Percentiles rank a stretch among this genome's conserved stretches.
Evolutionary conservation across 2,797 vertebrate genomes (phyloP).

Genomic region (Synaphobranchus kaupii): DNA sequence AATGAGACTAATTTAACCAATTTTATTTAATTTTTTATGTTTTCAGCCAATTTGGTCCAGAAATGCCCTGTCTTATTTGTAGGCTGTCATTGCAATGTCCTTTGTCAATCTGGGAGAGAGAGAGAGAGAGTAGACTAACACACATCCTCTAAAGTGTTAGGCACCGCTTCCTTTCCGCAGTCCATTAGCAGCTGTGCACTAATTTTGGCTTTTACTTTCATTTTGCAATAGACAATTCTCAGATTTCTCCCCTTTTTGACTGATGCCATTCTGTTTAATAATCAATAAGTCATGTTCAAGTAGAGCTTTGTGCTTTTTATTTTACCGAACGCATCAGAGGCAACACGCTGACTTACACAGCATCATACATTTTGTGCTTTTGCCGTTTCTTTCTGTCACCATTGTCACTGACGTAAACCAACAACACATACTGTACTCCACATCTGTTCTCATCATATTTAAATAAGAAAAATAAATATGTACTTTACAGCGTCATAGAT

Average conservation of each 20-base stretch:
- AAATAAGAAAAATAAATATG: constrained; percentile 73
- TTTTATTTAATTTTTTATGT: not conserved
- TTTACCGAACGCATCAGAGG: constrained; percentile 76
- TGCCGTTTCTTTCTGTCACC: constrained; percentile 59
- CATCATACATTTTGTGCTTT: constrained; percentile 76
- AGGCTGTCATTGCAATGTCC: not conserved
- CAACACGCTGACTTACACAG: constrained; percentile 73
- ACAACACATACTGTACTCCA: constrained; percentile 64
- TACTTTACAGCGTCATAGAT: constrained; percentile 60
- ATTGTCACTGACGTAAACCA: constrained; percentile 61
- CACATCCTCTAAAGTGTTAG: not conserved
- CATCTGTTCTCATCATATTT: constrained; percentile 60
- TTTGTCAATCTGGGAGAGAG: not conserved
- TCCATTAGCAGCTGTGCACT: not conserved
- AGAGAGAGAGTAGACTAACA: not conserved
- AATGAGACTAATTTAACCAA: not conserved
- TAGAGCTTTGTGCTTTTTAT: constrained; percentile 67
- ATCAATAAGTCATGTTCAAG: constrained; percentile 24
- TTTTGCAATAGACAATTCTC: not conserved
- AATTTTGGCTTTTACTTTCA: not conserved
- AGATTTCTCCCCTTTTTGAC: not conserved
- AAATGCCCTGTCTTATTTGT: not conserved
- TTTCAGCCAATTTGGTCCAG: not conserved
- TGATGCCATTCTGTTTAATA: not conserved
- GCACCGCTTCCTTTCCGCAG: not conserved